Base-by-base conservation (phyloP, 2,113 vertebrate genomes). In the Romanogobio albipinnatus region DNA sequence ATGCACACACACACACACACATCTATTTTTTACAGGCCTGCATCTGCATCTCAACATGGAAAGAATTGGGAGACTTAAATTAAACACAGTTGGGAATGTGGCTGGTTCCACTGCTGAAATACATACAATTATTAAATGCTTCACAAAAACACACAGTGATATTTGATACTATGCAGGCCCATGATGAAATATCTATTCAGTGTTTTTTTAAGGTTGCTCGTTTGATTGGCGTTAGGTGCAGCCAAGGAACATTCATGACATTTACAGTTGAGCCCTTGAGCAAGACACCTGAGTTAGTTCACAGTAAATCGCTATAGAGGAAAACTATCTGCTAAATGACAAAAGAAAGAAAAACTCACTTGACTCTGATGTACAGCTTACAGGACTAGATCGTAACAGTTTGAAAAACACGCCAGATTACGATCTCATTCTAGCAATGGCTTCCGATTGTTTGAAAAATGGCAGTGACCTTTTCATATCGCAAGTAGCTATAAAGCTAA, bases 11-110 rank as follows among this genome's bases (percentile, higher is more conserved):
- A n/a, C 26, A 49, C 73, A 51, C 45, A 10, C 9, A 14, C 56
- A 24, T 13, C 10, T 8, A 43, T 36, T 10, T 77, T 77, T 59
- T 61, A 43, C 56, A 78, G 13, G 33, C 17, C 29, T 58, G 51
- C 76, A 47, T 66, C 59, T 33, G 29, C 76, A 47, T 66, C 59
- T 33, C 17, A 11, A 64, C 77, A 66, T 62, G 56, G 73, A 75
- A 51, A 51, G 47, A 64, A 64, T 13, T 22, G 9, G 14, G 14
- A 64, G 78, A 17, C 56, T 62, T 24, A 79, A 80, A 80, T 62
- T 47, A 80, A 47, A 80, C 58, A 1, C 58, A 64, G 58, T 64
- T 62, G 36, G 36, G 76, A 79, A 45, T 45, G 76, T 26, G 58
- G 22, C n/a, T 49, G 14, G 36, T 45, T 62, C n/a, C 39, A 47